Conservation (phyloP, 1,140 invertebrate genomes). For the Ceratina australensis region DNA sequence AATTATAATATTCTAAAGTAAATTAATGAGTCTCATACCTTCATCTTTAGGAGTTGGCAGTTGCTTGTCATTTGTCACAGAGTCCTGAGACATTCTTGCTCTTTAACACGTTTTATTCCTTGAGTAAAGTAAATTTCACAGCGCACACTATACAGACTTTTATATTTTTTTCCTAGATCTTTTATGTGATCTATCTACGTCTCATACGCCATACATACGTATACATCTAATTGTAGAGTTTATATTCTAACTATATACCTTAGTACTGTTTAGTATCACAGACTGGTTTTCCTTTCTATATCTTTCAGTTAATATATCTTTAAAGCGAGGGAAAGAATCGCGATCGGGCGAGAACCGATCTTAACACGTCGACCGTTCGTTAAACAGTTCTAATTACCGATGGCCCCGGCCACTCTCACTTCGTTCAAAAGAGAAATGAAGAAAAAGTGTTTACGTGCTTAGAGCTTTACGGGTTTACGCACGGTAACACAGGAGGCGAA, state of each 20-base stretch:
- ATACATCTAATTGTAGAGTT: slow-evolving; percentile 53
- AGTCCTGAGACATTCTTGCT: slow-evolving; percentile 69
- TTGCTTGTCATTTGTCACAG: slow-evolving; percentile 72
- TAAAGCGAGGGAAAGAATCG: slow-evolving; percentile 44
- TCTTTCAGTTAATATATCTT: slow-evolving; percentile 39
- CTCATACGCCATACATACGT: slow-evolving; percentile 45
- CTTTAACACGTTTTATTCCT: slow-evolving; percentile 36
- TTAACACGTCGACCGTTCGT: slow-evolving; percentile 20
- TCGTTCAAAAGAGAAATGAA: slow-evolving; percentile 56
- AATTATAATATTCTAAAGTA: background rate
- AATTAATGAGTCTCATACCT: slow-evolving; percentile 26
- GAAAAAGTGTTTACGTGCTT: slow-evolving; percentile 63
- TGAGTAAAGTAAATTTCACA: slow-evolving; percentile 37
- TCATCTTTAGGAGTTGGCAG: slow-evolving; percentile 55
- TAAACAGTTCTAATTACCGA: slow-evolving; percentile 47
- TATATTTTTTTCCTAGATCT: slow-evolving; percentile 45
- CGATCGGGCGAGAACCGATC: slow-evolving; percentile 21
- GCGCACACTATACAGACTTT: slow-evolving; percentile 51
- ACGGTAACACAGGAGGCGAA: slow-evolving; percentile 59
- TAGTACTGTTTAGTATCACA: slow-evolving; percentile 78
- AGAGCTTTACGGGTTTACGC: slow-evolving; percentile 55
- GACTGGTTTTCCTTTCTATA: slow-evolving; percentile 70
- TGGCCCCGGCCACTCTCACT: slow-evolving; percentile 44
- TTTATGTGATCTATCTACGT: slow-evolving; percentile 55
- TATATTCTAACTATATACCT: slow-evolving; percentile 63